Base-by-base conservation (phyloP, 1,140 invertebrate species). In the Saxidomus purpurata region DNA sequence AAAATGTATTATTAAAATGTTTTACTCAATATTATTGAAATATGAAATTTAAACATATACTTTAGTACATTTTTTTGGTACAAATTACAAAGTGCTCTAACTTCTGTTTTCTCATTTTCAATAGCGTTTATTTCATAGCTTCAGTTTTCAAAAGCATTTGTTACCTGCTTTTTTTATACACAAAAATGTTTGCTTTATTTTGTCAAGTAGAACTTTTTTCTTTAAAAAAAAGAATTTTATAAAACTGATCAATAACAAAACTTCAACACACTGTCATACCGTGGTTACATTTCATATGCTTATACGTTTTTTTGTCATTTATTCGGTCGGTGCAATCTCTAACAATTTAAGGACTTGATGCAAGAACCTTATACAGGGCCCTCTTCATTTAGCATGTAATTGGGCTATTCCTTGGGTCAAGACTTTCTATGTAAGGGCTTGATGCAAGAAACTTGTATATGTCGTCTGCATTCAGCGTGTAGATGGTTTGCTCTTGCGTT, bases 261-360 rank as follows among this genome's bases (percentile, higher is more conserved):
- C n/a, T n/a, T n/a, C n/a, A n/a, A n/a, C n/a, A n/a, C n/a, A n/a
- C n/a, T n/a, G n/a, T n/a, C n/a, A n/a, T n/a, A n/a, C n/a, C n/a
- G n/a, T n/a, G n/a, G n/a, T 22, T 19, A 2, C 31, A 19, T 43
- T 52, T 52, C 74, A 49, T 77, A 43, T 13, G 43, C 74, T 52
- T 52, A 43, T 77, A 77, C 52, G 38, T 77, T n/a, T 77, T 74
- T 9, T 52, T 34, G 17, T 77, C 47, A 77, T 77, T 52, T 43
- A 77, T 47, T 77, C 74, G 74, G 74, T 77, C 74, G 43, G 74
- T 77, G 74, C 74, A 77, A 77, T 77, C 74, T 77, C 74, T 77
- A 9, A 67, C 8, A 59, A 59, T 3, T 8, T 8, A 31, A 67
- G 63, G 31, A 31, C 63, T 31, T 67, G 8, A 31, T 34, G 63